Conservation (phyloP, 2,113 vertebrate genomes). For the Elephantulus edwardii region DNA sequence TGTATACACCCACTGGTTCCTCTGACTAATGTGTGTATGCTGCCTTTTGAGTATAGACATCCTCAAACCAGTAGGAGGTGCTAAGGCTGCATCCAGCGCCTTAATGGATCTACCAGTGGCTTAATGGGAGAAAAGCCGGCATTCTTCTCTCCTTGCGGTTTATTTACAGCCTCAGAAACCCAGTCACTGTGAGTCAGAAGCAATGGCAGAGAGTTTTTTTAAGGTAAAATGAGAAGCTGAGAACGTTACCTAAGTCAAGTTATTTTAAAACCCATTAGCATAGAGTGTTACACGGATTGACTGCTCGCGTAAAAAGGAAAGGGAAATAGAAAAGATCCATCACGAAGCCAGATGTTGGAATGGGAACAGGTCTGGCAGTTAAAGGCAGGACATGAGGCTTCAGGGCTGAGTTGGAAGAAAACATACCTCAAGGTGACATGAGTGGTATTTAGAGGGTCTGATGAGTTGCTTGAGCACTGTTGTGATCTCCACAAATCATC, state of each 20-base stretch:
- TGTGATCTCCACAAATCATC: not conserved
- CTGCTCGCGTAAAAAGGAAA: not conserved
- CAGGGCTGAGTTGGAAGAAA: not conserved
- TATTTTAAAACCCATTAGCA: not conserved
- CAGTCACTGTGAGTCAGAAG: no score
- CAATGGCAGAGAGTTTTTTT: no score
- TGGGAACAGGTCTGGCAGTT: no score
- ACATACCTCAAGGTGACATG: fast-evolving
- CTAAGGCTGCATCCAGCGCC: no score
- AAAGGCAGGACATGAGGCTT: fast-evolving
- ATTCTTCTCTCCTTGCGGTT: no score
- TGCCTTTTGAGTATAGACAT: not conserved
- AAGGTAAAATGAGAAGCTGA: not conserved
- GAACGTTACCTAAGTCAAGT: not conserved
- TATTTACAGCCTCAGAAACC: no score
- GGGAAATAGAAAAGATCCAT: not conserved
- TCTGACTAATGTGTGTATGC: not conserved
- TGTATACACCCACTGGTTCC: no score
- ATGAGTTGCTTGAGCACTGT: not conserved
- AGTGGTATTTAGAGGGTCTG: fast-evolving
- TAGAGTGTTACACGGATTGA: not conserved
- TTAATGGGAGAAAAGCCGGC: no score
- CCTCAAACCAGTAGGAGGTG: fast-evolving
- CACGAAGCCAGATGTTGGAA: not conserved
- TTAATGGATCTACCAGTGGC: no score